Conservation (phyloP, 2,113 vertebrate genomes). For the Nipponia nippon region DNA sequence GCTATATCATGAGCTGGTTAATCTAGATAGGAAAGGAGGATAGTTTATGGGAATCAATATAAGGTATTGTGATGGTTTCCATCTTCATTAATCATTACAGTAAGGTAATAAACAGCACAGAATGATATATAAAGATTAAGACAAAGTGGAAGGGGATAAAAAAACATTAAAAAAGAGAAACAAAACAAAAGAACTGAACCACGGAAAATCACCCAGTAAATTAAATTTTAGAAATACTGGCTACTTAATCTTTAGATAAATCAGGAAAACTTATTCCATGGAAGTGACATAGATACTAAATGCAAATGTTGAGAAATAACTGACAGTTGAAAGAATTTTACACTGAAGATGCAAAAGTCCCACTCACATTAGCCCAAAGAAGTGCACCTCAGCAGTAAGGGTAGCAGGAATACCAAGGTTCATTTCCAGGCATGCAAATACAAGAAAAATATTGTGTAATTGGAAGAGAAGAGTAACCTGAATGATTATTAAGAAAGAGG, state of each 20-base stretch:
- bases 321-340: not conserved
- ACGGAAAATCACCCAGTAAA: not conserved
- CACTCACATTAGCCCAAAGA: not conserved
- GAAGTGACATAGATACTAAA: not conserved
- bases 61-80: not conserved
- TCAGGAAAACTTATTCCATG: not conserved
- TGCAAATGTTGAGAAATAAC: not conserved
- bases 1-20: not conserved
- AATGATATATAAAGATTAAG: not conserved
- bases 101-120: not conserved
- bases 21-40: not conserved
- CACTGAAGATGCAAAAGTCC: not conserved
- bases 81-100: not conserved
- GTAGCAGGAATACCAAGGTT: not conserved
- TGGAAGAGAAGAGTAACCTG: not conserved
- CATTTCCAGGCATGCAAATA: not conserved
- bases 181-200: not conserved
- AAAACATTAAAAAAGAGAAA: not conserved
- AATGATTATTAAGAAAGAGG: not conserved
- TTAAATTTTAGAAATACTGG: not conserved
- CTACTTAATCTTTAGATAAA: not conserved
- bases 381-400: accelerated
- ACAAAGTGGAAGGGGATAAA: not conserved
- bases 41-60: not conserved
- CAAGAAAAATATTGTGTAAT: not conserved